These are phyloP conservation scores for Acanthiza pusilla DNA, from an alignment of 2,797 vertebrate genomes.

Conservation along the genomic window DNA sequence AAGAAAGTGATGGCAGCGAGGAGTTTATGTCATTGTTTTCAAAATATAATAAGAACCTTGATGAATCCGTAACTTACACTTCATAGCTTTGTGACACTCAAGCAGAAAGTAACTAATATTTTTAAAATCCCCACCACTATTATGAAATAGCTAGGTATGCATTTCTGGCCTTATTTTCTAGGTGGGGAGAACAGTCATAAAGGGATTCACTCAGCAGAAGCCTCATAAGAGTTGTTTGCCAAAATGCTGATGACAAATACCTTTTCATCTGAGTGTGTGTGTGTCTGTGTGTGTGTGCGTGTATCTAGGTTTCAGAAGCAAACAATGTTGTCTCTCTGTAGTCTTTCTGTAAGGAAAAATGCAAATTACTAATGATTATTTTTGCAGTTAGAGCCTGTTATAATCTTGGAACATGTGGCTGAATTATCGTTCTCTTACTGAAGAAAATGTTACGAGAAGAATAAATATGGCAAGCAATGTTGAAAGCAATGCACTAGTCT, in stretches of 20 bases:
- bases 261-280: not conserved
- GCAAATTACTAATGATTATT: not conserved
- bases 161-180: not conserved
- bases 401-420: not conserved
- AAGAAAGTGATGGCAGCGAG: not conserved
- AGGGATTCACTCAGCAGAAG: not conserved
- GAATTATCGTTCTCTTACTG: not conserved
- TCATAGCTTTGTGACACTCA: not conserved
- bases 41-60: not conserved
- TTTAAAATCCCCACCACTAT: rapidly evolving
- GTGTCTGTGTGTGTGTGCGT: not conserved
- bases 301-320: not conserved
- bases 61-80: not conserved
- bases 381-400: not conserved
- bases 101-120: not conserved
- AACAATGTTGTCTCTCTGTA: not conserved
- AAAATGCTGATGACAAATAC: not conserved
- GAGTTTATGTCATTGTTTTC: not conserved
- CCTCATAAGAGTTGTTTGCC: not conserved
- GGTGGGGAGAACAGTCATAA: not conserved
- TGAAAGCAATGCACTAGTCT: not conserved
- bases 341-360: not conserved
- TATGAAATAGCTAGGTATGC: not conserved
- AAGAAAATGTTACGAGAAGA: conserved; percentile 5
- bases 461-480: not conserved